These are phyloP conservation scores for Heterohyrax brucei DNA, from an alignment of 2,797 vertebrate genomes.

Conservation along the genomic window DNA sequence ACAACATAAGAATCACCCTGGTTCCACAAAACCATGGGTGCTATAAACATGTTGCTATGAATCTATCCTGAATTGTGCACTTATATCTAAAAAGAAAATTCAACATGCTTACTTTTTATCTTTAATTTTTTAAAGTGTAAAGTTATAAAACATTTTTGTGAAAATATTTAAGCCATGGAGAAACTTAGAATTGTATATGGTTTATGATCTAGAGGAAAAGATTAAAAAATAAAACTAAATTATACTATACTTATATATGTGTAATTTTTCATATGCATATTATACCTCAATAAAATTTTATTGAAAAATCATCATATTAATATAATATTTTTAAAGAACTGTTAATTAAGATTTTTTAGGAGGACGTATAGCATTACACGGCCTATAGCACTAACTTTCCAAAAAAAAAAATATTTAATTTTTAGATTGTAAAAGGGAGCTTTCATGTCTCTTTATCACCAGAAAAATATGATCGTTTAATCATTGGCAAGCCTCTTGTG, in stretches of 20 bases:
- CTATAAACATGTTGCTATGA: neutral
- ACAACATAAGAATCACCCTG: neutral
- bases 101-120: neutral
- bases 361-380: neutral
- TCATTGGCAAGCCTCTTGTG: neutral
- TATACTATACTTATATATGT: neutral
- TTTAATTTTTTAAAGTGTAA: conserved; percentile 38
- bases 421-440: conserved; percentile 67
- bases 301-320: neutral
- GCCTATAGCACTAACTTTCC: neutral
- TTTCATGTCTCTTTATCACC: conserved; percentile 39
- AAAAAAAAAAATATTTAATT: conserved; percentile 52
- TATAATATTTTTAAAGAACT: neutral
- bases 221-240: conserved; percentile 2
- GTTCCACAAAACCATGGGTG: neutral
- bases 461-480: conserved; percentile 58
- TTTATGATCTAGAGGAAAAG: neutral
- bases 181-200: neutral
- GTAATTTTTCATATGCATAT: neutral
- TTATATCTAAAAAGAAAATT: conserved; percentile 32
- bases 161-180: neutral
- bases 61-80: neutral
- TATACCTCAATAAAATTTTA: neutral
- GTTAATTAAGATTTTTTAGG: conserved; percentile 46
- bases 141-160: neutral